Base-by-base conservation (phyloP, 2,797 vertebrate genomes). In the Stomatorhinus walkeri region DNA sequence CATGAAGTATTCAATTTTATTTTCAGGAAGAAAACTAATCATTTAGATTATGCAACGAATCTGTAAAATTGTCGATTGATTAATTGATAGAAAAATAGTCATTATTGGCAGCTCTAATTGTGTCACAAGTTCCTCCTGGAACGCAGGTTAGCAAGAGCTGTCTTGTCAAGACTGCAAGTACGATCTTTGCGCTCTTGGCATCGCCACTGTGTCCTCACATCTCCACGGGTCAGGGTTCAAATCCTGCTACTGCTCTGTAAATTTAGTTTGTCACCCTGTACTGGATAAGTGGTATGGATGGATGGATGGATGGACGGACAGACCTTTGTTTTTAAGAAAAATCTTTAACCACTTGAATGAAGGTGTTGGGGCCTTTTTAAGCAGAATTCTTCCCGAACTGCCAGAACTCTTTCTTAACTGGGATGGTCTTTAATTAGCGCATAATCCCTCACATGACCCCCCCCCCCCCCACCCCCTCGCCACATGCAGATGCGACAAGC, bases 401-500 rank as follows among this genome's bases (percentile, higher is more conserved):
- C n/a, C 54, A n/a, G 54, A 56, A 22, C 24, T 36, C 10, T 32
- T 43, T 43, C 72, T 2, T 79, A 7, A 79, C 72, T 36, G 32
- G 16, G 12, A 43, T n/a, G 40, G 79, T 49, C 16, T 22, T 28
- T 24, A 28, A 54, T 49, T n/a, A 51, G 4, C 48, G 3, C 76
- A 24, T 87, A 14, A 56, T 61, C 32, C 19, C 43, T 85, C 12
- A 28, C 83, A 22, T n/a, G 9, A 12, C 7, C 49, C 5, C 22
- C 32, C 51, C 22, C 46, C 28, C 49, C 5, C 48, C 32, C 51
- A 12, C 46, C 28, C 7, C 19, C 6, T 1, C 85, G 5, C 24
- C 4, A 14, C 56, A 90, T 93, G 95, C 96, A 97, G 97, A 90
- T 97, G 98, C 95, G 98, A 99, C 94, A 99, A 99, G 93, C 96